These are phyloP conservation scores for Leptinotarsa undecemlineata DNA, from an alignment of 1,140 invertebrate species.

Conservation along the genomic window DNA sequence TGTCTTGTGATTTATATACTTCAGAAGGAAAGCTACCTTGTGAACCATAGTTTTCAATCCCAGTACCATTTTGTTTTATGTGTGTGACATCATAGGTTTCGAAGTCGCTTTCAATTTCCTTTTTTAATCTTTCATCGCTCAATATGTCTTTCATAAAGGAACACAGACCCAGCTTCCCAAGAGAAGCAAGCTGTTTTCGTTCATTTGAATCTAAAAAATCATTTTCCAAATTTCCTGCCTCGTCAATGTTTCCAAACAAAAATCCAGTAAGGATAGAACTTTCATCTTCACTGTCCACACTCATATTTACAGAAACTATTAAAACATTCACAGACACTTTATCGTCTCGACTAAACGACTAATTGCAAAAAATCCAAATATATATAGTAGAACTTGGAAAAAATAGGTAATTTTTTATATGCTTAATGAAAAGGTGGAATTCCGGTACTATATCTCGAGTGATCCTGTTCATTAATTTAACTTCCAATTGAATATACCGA, in stretches of 20 bases:
- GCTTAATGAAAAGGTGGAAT: too few relatives aligned
- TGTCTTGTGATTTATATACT: too few relatives aligned
- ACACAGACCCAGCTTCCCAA: slow-evolving; percentile 74
- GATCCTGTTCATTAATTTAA: too few relatives aligned
- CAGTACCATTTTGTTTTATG: slow-evolving; percentile 20
- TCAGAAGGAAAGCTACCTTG: background rate
- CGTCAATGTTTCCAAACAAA: slow-evolving; percentile 95
- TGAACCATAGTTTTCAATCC: slow-evolving; percentile 11
- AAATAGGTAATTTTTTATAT: too few relatives aligned
- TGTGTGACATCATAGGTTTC: slow-evolving; percentile 41
- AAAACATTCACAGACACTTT: too few relatives aligned
- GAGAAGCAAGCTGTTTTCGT: slow-evolving; percentile 74
- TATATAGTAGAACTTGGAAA: too few relatives aligned
- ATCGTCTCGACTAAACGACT: too few relatives aligned
- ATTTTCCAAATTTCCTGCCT: slow-evolving; percentile 85
- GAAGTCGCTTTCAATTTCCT: slow-evolving; percentile 43
- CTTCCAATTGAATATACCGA: too few relatives aligned
- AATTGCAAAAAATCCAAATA: too few relatives aligned
- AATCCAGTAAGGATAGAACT: slow-evolving; percentile 82
- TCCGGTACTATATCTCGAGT: too few relatives aligned
- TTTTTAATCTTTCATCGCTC: slow-evolving; percentile 50
- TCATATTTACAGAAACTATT: slow-evolving; percentile 52
- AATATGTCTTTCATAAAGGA: slow-evolving; percentile 84
- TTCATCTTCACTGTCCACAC: slow-evolving; percentile 65
- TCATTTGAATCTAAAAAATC: slow-evolving; percentile 86